Percentiles rank a stretch among this genome's conserved stretches.
Conservation (phyloP, 2,888 invertebrate genomes). For the Papilio protenor region DNA sequence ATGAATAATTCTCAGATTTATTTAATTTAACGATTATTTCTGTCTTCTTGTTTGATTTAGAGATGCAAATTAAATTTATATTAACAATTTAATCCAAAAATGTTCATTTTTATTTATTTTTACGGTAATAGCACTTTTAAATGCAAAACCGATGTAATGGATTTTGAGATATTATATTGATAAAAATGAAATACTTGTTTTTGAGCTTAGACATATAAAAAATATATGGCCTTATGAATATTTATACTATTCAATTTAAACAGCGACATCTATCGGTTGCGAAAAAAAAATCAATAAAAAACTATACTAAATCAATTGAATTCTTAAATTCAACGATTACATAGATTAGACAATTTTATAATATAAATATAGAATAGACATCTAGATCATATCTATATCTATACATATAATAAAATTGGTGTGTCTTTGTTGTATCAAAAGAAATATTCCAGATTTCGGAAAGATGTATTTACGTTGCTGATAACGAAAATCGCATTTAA, state of each 20-base stretch:
- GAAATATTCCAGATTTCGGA: too few species aligned
- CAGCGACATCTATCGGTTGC: neutral
- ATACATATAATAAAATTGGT: too few species aligned
- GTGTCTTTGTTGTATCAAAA: too few species aligned
- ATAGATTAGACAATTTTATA: too few species aligned
- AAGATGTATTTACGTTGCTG: too few species aligned
- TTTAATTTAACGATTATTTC: neutral
- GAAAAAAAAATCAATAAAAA: neutral
- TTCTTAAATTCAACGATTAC: too few species aligned
- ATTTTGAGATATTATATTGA: neutral
- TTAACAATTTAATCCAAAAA: constrained; percentile 9
- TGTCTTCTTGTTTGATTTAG: constrained; percentile 5
- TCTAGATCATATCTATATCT: too few species aligned
- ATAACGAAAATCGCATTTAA: too few species aligned
- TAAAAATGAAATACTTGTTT: neutral
- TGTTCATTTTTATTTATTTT: neutral
- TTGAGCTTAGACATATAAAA: neutral
- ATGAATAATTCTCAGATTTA: neutral
- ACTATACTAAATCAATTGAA: too few species aligned
- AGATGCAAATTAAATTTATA: neutral
- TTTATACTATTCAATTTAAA: neutral
- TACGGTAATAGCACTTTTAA: neutral
- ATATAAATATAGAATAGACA: too few species aligned
- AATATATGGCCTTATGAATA: neutral
- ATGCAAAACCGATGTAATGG: neutral